These are phyloP conservation scores for Andrena bucephala DNA, from an alignment of 2,888 invertebrate genomes.

Conservation along the genomic window DNA sequence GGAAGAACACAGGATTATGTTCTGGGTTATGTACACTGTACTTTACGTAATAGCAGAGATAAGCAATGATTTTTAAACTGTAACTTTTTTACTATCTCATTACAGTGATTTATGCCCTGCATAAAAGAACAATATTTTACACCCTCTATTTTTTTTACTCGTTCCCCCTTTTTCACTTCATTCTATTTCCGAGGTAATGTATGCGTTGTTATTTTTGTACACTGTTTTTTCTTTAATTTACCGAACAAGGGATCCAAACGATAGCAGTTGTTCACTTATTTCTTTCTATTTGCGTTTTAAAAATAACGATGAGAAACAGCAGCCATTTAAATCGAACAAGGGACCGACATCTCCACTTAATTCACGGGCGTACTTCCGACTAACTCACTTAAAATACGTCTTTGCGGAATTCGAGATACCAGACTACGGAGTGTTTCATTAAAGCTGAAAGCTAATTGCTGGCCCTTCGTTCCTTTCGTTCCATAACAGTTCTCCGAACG, in stretches of 20 bases:
- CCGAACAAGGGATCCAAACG: background rate
- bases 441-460: background rate
- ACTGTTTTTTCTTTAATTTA: background rate
- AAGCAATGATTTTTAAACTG: background rate
- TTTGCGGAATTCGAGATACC: background rate
- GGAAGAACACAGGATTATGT: conserved; percentile 2
- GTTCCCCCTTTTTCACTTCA: background rate
- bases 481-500: background rate
- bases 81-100: background rate
- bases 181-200: background rate
- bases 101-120: too few species aligned
- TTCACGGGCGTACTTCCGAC: background rate
- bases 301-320: too few species aligned
- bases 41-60: conserved; percentile 6
- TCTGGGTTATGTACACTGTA: conserved; percentile 26
- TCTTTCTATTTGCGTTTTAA: too few species aligned
- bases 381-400: background rate
- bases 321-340: too few species aligned
- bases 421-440: background rate
- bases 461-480: background rate
- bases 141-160: too few species aligned
- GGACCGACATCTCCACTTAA: background rate
- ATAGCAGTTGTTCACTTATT: background rate
- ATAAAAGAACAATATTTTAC: too few species aligned
- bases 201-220: background rate